Evolutionary conservation across 2,113 vertebrate genomes (phyloP).

Genomic region (Forbesichthys agassizii): DNA sequence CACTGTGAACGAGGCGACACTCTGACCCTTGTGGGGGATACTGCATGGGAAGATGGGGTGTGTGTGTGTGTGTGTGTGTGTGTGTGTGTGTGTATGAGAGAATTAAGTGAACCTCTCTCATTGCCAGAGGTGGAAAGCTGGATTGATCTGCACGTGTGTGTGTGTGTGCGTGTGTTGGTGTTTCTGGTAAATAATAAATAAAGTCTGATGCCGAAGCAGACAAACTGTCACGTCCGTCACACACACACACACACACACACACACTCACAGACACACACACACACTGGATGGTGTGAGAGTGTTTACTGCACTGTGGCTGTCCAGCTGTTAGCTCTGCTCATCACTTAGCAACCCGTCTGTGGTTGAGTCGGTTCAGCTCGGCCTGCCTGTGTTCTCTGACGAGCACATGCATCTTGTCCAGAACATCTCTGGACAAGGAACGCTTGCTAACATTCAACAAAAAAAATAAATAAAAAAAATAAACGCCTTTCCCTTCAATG

Average conservation of each 20-base stretch:
- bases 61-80: slow-evolving; percentile 1
- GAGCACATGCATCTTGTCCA: too few relatives aligned
- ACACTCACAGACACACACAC: neutral
- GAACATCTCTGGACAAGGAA: too few relatives aligned
- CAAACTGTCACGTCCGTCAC: slow-evolving; percentile 44
- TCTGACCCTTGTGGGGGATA: slow-evolving; percentile 45
- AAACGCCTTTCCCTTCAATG: too few relatives aligned
- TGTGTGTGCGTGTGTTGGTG: too few relatives aligned
- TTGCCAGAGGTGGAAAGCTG: too few relatives aligned
- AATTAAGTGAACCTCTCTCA: neutral
- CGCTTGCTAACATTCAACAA: too few relatives aligned
- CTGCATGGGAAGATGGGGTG: neutral
- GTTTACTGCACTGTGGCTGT: slow-evolving; percentile 25
- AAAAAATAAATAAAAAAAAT: too few relatives aligned
- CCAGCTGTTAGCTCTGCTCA: slow-evolving; percentile 52
- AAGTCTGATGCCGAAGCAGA: too few relatives aligned
- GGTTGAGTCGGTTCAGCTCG: neutral
- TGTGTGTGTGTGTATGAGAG: neutral
- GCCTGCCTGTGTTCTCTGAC: too few relatives aligned
- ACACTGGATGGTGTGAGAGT: slow-evolving; percentile 27
- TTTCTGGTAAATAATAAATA: too few relatives aligned
- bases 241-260: slow-evolving; percentile 1
- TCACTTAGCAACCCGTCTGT: slow-evolving; percentile 3
- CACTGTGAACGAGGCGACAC: slow-evolving; percentile 75
- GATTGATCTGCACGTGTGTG: neutral